These are phyloP conservation scores for Drosophila stalkeri DNA, from an alignment of 2,888 invertebrate genomes.

Conservation along the genomic window DNA sequence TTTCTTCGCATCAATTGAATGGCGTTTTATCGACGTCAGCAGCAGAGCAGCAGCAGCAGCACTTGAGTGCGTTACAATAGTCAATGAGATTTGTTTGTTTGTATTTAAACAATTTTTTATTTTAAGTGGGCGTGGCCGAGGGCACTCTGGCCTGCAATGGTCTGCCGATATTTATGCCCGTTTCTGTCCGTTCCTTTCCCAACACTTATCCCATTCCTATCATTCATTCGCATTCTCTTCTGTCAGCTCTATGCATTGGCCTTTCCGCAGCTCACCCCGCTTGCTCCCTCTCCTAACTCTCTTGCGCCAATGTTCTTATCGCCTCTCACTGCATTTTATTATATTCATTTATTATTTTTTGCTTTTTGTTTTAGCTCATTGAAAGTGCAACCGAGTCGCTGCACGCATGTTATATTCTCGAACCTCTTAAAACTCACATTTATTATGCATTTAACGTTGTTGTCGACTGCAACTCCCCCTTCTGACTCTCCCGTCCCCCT, in stretches of 20 bases:
- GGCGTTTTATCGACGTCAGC: slow-evolving; percentile 29
- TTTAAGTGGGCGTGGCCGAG: slow-evolving; percentile 43
- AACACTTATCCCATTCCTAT: background rate
- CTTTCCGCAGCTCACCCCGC: background rate
- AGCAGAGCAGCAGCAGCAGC: background rate
- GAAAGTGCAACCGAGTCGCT: slow-evolving; percentile 73
- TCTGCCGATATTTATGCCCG: background rate
- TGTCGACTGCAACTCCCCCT: slow-evolving; percentile 52
- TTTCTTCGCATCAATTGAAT: slow-evolving; percentile 4
- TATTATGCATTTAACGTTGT: slow-evolving; percentile 81
- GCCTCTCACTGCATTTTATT: slow-evolving; percentile 27
- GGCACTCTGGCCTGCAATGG: slow-evolving; percentile 5
- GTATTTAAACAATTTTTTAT: slow-evolving; percentile 9
- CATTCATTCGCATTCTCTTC: slow-evolving; percentile 4
- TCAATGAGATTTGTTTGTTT: slow-evolving; percentile 51
- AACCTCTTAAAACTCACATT: slow-evolving; percentile 67
- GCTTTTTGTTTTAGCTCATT: slow-evolving; percentile 65
- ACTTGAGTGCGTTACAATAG: slow-evolving; percentile 35
- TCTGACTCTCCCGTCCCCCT: background rate
- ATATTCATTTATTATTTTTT: slow-evolving; percentile 9
- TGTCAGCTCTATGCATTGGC: slow-evolving; percentile 6
- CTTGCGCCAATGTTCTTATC: slow-evolving; percentile 40
- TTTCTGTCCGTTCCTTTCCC: background rate
- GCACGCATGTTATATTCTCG: slow-evolving; percentile 67
- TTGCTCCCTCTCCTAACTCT: background rate